Evolutionary conservation across 2,888 invertebrate genomes (phyloP).

Genomic region (Oxytorus armatus): DNA sequence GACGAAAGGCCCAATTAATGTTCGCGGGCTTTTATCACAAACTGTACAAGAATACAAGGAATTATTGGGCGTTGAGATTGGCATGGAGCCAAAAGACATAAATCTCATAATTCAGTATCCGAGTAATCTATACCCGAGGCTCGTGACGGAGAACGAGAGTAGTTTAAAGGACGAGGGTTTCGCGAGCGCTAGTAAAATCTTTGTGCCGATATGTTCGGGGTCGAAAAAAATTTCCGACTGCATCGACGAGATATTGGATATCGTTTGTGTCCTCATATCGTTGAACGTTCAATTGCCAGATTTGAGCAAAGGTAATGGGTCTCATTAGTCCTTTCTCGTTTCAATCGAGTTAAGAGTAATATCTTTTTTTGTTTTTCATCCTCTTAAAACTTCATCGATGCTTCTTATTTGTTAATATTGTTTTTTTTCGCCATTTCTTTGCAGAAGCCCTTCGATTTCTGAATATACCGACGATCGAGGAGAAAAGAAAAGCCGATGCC

Average conservation of each 20-base stretch:
- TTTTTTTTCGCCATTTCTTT: slow-evolving; percentile 59
- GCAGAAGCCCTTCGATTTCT: slow-evolving; percentile 85
- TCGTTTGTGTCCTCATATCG: slow-evolving; percentile 88
- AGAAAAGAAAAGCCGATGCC: slow-evolving; percentile 64
- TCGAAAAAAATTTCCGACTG: slow-evolving; percentile 82
- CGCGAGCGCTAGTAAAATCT: slow-evolving; percentile 83
- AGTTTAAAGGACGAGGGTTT: slow-evolving; percentile 81
- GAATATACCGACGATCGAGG: slow-evolving; percentile 85
- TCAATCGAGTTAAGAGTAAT: too few species aligned
- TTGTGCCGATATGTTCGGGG: slow-evolving; percentile 85
- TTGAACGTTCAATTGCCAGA: slow-evolving; percentile 88
- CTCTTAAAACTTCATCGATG: not conserved
- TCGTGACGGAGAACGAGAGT: slow-evolving; percentile 78
- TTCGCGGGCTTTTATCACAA: slow-evolving; percentile 87
- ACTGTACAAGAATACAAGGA: slow-evolving; percentile 87
- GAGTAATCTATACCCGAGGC: not conserved
- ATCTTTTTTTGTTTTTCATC: too few species aligned
- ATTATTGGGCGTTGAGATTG: slow-evolving; percentile 85
- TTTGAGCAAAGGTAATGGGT: slow-evolving; percentile 85
- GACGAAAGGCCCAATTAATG: slow-evolving; percentile 87
- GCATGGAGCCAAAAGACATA: slow-evolving; percentile 83
- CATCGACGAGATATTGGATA: slow-evolving; percentile 84
- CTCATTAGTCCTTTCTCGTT: not conserved
- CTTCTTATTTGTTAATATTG: slow-evolving; percentile 34
- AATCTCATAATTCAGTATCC: slow-evolving; percentile 84